Evolutionary conservation across 2,797 vertebrate genomes (phyloP), one percentile per base, ranked within the genome.

Genomic region (Scleropages formosus): DNA sequence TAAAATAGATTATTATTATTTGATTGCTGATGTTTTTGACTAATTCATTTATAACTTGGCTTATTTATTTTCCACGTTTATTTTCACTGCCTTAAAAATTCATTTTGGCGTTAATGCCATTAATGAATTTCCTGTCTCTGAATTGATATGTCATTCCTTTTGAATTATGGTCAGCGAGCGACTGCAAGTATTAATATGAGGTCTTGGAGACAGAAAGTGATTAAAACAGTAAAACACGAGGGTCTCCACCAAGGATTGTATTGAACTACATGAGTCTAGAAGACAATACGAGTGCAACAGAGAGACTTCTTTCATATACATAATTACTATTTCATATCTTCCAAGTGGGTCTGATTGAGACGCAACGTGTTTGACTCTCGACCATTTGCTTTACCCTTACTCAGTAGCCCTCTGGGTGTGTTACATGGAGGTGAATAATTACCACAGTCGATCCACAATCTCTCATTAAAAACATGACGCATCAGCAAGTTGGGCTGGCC

Each of bases 11-110:
- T 70, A 72, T 71, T 70, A 72, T 80, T 74, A 83, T 88, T 87
- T 88, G 81, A 89, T 88, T 79, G 44, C 76, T 77, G 82, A 81
- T 80, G 84, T 84, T 84, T 78, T 75, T 90, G 78, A 84, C 87
- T 89, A 87, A 91, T 90, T 90, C 73, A 90, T 83, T 39, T 75
- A 24, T 82, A 81, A 78, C 80, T 81, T 86, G 83, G 75, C 81
- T 78, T 71, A 84, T 78, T 84, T 83, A 84, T 87, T 84, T 27
- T 39, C 51, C 15, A 78, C 59, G 63, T 85, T 85, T 79, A 62
- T 78, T 79, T 69, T 67, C 47, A 16, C 31, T 20, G 24, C 56
- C 47, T 83, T 47, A 70, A 76, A 61, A 70, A 75, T 78, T 69
- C 82, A 81, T 84, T 76, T 75, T 60, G 61, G 66, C 81, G 82